Evolutionary conservation across 2,888 invertebrate species (phyloP), one percentile per base, ranked within the genome.

Genomic region (Hanleya hanleyi): DNA sequence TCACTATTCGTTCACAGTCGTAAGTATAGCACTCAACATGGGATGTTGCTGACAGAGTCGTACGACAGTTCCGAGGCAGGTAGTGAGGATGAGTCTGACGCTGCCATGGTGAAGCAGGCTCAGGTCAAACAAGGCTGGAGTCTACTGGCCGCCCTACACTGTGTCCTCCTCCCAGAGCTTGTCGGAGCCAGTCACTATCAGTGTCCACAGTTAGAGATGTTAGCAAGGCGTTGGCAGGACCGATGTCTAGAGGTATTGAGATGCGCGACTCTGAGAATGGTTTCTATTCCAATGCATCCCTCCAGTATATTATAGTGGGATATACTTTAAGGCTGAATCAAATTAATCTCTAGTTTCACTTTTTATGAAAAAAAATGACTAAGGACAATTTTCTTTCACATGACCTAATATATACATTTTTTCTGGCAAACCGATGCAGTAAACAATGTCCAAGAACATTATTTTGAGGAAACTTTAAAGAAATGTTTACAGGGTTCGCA

Each of bases 71-170:
- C 83, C 38, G 82, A 82, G 47, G 12, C 18, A 36, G n/a, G n/a
- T n/a, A n/a, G n/a, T n/a, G n/a, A n/a, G n/a, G 84, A 84, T 67
- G 69, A 76, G 15, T 71, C 71, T 35, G 83, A 82, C 36, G 65
- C 72, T 33, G 68, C 66, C 32, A 74, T 83, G 35, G 72, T 83
- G 64, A 78, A 86, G 51, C 96, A 96, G 87, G 95, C 96, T 0
- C 96, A 97, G 91, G 97, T 97, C 83, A 98, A 97, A 91, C 97
- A 98, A 89, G 98, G 98, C 78, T 99, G 99, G 99, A 97, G 97
- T 33, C 92, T 98, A 29, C 92, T 99, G 70, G 98, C 99, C 0
- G 97, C 99, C 0, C 92, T 99, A 65, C 99, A 99, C 91, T 98
- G 98, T 87, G 97, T 99, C 35, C 92, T 98, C 64, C 92, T 99